Percentiles rank a stretch among this genome's conserved stretches.
phyloP scores from a whole-genome alignment of 2,888 invertebrate species.

The Nemurella pictetii region DNA sequence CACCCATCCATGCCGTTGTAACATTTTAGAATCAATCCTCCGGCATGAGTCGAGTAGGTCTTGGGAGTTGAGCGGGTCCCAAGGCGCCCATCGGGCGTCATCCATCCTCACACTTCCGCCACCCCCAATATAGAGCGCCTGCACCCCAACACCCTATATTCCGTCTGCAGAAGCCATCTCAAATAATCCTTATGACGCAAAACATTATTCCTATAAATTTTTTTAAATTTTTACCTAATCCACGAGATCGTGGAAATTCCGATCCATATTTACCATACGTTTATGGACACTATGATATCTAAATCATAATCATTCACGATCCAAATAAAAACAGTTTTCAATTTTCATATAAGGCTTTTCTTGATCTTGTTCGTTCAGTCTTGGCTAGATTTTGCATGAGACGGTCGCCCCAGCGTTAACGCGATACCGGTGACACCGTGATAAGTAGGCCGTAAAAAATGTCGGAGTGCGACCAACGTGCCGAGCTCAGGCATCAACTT shows the following conservation, averaged over 20 bases:
- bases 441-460: too few species aligned
- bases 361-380: too few species aligned
- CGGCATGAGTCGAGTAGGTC: not conserved
- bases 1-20: constrained; percentile 2
- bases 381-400: too few species aligned
- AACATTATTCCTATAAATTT: too few species aligned
- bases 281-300: not conserved
- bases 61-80: constrained; percentile 24
- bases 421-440: too few species aligned
- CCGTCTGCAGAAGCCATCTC: not conserved
- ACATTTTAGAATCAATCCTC: constrained; percentile 36
- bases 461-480: too few species aligned
- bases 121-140: constrained; percentile 24
- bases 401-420: too few species aligned
- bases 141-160: not conserved
- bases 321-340: not conserved
- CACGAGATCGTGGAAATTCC: not conserved
- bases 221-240: not conserved
- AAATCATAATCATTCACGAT: not conserved
- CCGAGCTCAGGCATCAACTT: too few species aligned
- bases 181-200: too few species aligned
- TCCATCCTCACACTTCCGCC: constrained; percentile 16
- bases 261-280: too few species aligned
- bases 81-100: constrained; percentile 21
- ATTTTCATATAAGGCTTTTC: too few species aligned